Percentiles rank a stretch among this genome's conserved stretches.
Evolutionary conservation across 2,888 invertebrate species (phyloP).

Genomic region (Pyrocoelia pectoralis): DNA sequence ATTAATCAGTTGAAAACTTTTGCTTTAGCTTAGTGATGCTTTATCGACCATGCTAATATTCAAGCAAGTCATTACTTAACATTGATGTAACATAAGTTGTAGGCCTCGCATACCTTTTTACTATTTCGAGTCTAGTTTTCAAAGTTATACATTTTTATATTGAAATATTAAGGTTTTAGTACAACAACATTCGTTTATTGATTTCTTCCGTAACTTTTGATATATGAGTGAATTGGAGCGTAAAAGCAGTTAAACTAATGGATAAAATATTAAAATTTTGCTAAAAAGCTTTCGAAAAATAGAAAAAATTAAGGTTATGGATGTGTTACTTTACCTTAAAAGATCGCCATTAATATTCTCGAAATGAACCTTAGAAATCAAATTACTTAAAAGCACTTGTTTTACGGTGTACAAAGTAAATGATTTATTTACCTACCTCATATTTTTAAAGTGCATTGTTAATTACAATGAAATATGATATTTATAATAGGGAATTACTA

Average conservation of each 20-base stretch:
- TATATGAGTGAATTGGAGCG: constrained; percentile 12
- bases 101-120: neutral
- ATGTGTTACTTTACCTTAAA: neutral
- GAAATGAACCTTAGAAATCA: neutral
- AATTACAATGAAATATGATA: too few relatives aligned
- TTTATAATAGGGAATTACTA: too few relatives aligned
- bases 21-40: constrained; percentile 7
- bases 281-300: constrained; percentile 4
- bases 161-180: constrained; percentile 1
- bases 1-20: constrained; percentile 25
- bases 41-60: constrained; percentile 1
- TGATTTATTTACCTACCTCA: too few relatives aligned
- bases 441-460: too few relatives aligned
- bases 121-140: neutral
- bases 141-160: neutral
- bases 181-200: constrained; percentile 10
- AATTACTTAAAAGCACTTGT: neutral
- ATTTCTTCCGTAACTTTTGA: neutral
- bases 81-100: neutral
- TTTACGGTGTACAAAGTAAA: too few relatives aligned
- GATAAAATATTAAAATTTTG: constrained; percentile 19
- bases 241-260: constrained; percentile 13
- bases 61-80: constrained; percentile 1
- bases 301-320: neutral
- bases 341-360: neutral